phyloP scores from a whole-genome alignment of 2,113 vertebrate genomes.

The Sakesphorus luctuosus region DNA sequence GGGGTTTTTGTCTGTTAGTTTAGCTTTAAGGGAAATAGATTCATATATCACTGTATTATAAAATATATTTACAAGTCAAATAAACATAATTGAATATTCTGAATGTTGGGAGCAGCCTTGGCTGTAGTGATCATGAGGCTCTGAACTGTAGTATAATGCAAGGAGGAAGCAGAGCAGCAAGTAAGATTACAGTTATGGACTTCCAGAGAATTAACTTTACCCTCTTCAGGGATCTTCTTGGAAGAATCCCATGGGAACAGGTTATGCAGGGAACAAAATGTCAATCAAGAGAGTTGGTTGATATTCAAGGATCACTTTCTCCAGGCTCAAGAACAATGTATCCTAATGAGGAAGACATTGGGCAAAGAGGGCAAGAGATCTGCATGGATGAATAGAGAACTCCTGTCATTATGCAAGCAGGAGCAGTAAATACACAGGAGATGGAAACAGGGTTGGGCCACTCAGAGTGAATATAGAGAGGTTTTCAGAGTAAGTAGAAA shows the following conservation, averaged over 20 bases:
- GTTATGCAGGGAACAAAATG: no score
- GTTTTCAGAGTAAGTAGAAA: background rate
- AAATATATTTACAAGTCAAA: background rate
- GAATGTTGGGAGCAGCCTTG: background rate
- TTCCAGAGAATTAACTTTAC: background rate
- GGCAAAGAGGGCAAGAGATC: background rate
- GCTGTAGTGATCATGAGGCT: background rate
- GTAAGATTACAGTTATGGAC: background rate
- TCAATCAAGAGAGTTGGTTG: background rate
- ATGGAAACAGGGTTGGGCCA: background rate
- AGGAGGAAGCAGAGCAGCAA: background rate
- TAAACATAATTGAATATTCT: background rate
- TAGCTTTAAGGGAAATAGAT: background rate
- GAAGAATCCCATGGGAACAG: background rate
- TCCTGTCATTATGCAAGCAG: background rate
- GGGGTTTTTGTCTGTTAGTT: background rate
- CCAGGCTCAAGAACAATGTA: background rate
- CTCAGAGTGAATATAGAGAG: background rate
- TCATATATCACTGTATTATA: background rate
- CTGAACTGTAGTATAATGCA: accelerated
- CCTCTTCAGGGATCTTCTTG: background rate
- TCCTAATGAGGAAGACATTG: background rate
- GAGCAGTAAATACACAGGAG: background rate
- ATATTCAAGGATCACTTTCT: background rate
- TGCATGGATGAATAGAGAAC: background rate